Percentiles rank a stretch among this genome's conserved stretches.
These are phyloP conservation scores for Smithornis capensis DNA, from an alignment of 2,113 vertebrate genomes.

Conservation along the genomic window DNA sequence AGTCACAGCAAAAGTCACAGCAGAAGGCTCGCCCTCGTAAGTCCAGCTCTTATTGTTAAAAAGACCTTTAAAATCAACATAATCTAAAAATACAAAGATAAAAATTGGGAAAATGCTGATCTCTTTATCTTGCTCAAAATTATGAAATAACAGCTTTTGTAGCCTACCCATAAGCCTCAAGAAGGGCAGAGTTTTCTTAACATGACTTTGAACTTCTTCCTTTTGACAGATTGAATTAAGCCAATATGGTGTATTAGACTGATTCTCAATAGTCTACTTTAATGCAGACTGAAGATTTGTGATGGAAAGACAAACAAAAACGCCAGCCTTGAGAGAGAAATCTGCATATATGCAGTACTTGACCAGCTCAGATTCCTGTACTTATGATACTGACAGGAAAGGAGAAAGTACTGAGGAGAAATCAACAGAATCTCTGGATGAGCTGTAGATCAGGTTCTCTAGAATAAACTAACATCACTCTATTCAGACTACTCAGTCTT, in stretches of 20 bases:
- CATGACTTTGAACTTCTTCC: neutral
- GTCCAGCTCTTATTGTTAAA: neutral
- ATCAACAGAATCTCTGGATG: neutral
- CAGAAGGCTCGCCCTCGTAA: neutral
- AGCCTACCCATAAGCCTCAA: neutral
- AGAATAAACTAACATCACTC: neutral
- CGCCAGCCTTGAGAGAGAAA: neutral
- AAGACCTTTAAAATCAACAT: neutral
- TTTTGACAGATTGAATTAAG: constrained; percentile 3
- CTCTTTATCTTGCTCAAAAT: neutral
- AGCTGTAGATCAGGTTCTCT: neutral
- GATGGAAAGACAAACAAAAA: constrained; percentile 40
- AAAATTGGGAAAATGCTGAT: neutral
- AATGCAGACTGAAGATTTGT: constrained; percentile 10
- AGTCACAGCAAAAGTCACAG: neutral
- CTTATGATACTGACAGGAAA: neutral
- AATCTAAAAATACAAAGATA: neutral
- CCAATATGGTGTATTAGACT: neutral
- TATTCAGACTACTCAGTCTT: neutral
- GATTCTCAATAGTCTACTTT: neutral
- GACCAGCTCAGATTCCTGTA: neutral
- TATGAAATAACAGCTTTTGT: neutral
- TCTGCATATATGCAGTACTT: neutral
- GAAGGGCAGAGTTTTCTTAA: neutral
- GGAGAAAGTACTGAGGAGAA: neutral